Base-by-base conservation (phyloP, 2,113 vertebrate genomes). In the Prionailurus viverrinus region DNA sequence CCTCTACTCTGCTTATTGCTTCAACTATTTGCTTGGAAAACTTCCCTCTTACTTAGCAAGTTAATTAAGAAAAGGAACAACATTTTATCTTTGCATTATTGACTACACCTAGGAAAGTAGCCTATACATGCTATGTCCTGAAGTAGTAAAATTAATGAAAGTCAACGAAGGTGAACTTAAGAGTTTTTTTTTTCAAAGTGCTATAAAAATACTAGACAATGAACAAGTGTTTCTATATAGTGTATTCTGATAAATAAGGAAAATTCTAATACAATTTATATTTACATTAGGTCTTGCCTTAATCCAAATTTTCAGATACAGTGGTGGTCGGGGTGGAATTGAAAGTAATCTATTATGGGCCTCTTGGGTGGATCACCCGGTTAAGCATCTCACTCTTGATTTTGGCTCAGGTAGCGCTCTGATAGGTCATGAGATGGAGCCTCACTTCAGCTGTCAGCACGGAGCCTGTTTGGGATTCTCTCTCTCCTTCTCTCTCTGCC, bases 121-220 rank as follows among this genome's bases (percentile, higher is more conserved):
- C 8, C 51, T 73, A 1, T 2, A 33, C 31, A 7, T 94, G n/a
- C 13, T 74, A 31, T 41, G 11, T 33, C 15, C 29, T 94, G 36
- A 91, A 86, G 80, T 73, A 85, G 15, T 82, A 78, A 74, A 96
- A 86, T 61, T 86, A 63, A 25, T 66, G 13, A 74, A 91, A 66
- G 78, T 94, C 29, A 83, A 68, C 39, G 78, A 48, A 91, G 14
- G 16, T 81, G 1, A 86, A 92, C 73, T 29, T 79, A 82, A 94
- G 68, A 79, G 1, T 61, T 78, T 3, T 89, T 95, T 76, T 95
- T 95, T 76, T 95, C 14, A 45, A 61, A 86, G 19, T 27, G 1
- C 7, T 66, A 25, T 69, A 25, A 65, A 80, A 91, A 90, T 73
- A 88, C 27, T 71, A 76, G 11, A 91, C 85, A 87, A 71, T 36